Percentiles rank a stretch among this genome's conserved stretches.
Evolutionary conservation across 2,113 vertebrate species (phyloP).

Genomic region (Castor canadensis): DNA sequence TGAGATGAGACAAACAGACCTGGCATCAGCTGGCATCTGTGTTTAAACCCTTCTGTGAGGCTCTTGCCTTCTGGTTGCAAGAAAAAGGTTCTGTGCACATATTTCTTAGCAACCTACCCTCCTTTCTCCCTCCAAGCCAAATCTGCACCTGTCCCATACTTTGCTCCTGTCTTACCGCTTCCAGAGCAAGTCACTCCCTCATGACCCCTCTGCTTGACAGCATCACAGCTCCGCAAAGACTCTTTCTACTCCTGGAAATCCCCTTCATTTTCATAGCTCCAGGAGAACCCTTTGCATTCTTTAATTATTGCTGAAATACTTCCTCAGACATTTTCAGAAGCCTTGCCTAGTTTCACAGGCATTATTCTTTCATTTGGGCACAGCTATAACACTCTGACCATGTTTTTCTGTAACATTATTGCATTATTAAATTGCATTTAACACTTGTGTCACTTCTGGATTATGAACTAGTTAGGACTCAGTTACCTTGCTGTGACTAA

Average conservation of each 20-base stretch:
- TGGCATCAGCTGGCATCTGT: no score
- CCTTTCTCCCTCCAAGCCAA: no score
- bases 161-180: no score
- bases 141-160: no score
- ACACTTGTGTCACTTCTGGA: background rate
- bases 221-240: no score
- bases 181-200: no score
- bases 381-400: background rate
- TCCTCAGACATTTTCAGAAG: background rate
- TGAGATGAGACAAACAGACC: fast-evolving
- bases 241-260: no score
- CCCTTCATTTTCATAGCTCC: no score
- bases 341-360: background rate
- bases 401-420: no score
- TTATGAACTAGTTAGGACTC: background rate
- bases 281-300: no score
- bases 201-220: no score
- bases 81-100: background rate
- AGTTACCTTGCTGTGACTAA: background rate
- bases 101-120: background rate
- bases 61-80: background rate
- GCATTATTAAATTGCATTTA: background rate
- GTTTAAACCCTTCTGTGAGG: background rate
- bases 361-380: background rate
- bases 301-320: no score